phyloP scores from a whole-genome alignment of 2,113 vertebrate species.

The Coregonus clupeaformis region DNA sequence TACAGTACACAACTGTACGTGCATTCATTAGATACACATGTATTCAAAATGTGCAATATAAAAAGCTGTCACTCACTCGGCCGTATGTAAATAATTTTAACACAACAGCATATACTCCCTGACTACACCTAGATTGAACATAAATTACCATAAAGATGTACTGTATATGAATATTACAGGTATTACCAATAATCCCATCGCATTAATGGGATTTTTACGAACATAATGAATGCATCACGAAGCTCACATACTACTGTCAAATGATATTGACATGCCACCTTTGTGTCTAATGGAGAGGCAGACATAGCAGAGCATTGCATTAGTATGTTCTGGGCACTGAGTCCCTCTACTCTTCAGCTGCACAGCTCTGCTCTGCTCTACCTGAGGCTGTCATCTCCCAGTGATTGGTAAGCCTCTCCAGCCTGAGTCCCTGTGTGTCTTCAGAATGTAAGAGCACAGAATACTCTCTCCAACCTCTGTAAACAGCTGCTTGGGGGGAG shows the following conservation, averaged over 20 bases:
- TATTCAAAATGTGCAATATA: neutral
- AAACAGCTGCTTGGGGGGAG: slow-evolving; percentile 35
- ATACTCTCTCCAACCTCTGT: slow-evolving; percentile 20
- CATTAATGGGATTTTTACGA: neutral
- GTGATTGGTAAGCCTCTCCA: slow-evolving; percentile 40
- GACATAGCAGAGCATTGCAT: slow-evolving; percentile 25
- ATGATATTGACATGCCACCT: slow-evolving; percentile 4
- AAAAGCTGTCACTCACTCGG: neutral
- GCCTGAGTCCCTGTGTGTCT: slow-evolving; percentile 30
- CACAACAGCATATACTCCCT: neutral
- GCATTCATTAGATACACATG: neutral
- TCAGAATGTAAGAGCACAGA: slow-evolving; percentile 41
- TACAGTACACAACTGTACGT: slow-evolving; percentile 14
- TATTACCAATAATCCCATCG: neutral
- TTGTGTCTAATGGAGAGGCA: neutral
- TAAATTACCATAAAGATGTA: neutral
- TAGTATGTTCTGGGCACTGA: slow-evolving; percentile 29
- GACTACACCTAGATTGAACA: neutral
- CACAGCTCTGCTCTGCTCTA: slow-evolving; percentile 9
- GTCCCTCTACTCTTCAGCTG: slow-evolving; percentile 22
- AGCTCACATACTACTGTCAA: neutral
- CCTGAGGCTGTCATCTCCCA: slow-evolving; percentile 24
- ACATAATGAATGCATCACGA: neutral
- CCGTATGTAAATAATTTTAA: neutral
- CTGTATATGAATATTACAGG: neutral